These are phyloP conservation scores for Cosmorhoe ocellata DNA, from an alignment of 2,888 invertebrate genomes.

Conservation along the genomic window DNA sequence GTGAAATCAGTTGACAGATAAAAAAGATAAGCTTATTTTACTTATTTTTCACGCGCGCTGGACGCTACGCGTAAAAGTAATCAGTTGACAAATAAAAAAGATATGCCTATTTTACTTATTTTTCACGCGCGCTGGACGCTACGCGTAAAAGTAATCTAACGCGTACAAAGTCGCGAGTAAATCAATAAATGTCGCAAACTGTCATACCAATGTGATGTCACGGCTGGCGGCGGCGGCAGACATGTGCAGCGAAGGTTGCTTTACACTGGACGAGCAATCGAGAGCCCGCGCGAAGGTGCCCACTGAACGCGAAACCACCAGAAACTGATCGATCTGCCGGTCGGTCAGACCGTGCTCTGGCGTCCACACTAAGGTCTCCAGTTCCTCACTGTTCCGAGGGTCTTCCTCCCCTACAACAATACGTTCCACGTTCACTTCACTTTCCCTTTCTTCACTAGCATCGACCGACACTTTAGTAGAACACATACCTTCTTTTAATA, in stretches of 20 bases:
- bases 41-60: too few species aligned
- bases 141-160: too few species aligned
- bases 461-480: conserved; percentile 23
- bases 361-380: conserved; percentile 97
- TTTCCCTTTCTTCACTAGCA: conserved; percentile 17
- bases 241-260: conserved; percentile 99
- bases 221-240: conserved; percentile 99
- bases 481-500: conserved; percentile 88
- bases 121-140: too few species aligned
- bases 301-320: conserved; percentile 96
- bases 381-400: conserved; percentile 86
- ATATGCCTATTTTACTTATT: too few species aligned
- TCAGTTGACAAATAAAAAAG: too few species aligned
- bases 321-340: conserved; percentile 99
- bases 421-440: conserved; percentile 29
- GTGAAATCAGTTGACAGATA: too few species aligned
- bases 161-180: too few species aligned
- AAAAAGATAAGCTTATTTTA: too few species aligned
- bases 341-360: conserved; percentile 95
- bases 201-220: conserved; percentile 95
- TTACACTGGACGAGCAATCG: conserved; percentile 98
- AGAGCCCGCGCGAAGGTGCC: conserved; percentile 99
- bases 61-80: too few species aligned
- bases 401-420: conserved; percentile 77
- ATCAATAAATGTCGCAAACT: too few species aligned